phyloP scores from a whole-genome alignment of 2,797 vertebrate genomes.

The Peromyscus melanophrys region DNA sequence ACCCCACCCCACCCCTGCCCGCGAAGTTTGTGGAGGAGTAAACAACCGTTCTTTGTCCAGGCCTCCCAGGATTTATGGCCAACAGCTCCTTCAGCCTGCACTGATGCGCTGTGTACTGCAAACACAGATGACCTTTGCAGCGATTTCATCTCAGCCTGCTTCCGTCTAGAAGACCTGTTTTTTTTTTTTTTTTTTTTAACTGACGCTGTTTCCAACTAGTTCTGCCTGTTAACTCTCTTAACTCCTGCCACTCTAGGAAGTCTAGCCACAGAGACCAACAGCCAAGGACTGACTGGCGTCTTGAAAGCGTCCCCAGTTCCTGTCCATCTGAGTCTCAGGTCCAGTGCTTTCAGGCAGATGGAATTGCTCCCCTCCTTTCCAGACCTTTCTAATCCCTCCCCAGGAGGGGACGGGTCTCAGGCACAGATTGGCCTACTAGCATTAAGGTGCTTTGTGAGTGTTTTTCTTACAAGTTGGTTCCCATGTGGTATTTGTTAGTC shows the following conservation, averaged over 20 bases:
- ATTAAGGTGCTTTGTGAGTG: conserved; percentile 75
- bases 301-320: conserved; percentile 26
- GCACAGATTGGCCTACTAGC: conserved; percentile 46
- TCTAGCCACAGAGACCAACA: neutral
- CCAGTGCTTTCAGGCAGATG: conserved; percentile 7
- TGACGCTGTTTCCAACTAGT: conserved; percentile 3
- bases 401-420: neutral
- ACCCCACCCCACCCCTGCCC: neutral
- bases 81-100: conserved; percentile 33
- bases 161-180: conserved; percentile 60
- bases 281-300: neutral
- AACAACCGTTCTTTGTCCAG: neutral
- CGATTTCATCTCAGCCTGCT: conserved; percentile 69
- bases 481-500: conserved; percentile 88
- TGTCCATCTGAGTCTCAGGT: neutral
- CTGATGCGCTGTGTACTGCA: conserved; percentile 56
- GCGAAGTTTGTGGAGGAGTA: conserved; percentile 43
- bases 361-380: neutral
- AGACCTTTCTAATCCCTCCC: conserved; percentile 42
- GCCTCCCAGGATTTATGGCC: conserved; percentile 68
- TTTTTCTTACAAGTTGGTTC: conserved; percentile 85
- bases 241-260: neutral
- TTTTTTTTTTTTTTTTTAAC: neutral
- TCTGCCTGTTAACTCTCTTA: conserved; percentile 65
- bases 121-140: conserved; percentile 81